Evolutionary conservation across 2,797 vertebrate genomes (phyloP).

Genomic region (Myotis daubentonii): DNA sequence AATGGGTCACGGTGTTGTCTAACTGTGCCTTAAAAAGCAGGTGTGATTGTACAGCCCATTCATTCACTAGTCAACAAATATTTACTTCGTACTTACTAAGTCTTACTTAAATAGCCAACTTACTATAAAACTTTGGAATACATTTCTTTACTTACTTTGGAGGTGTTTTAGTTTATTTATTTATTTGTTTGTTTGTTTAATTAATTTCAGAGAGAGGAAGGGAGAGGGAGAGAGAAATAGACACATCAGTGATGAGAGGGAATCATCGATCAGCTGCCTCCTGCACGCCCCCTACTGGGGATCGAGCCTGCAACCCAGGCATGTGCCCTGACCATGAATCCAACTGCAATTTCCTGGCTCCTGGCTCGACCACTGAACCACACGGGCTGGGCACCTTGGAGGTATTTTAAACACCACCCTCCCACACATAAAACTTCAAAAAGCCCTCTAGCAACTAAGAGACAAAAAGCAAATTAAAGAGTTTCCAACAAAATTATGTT

Average conservation of each 20-base stretch:
- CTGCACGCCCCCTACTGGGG: no score
- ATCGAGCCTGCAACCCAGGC: no score
- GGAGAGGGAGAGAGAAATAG: no score
- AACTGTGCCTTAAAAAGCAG: conserved; percentile 19
- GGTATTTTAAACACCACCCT: not conserved
- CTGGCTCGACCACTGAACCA: no score
- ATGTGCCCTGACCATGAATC: no score
- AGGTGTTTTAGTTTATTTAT: not conserved
- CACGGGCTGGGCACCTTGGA: not conserved
- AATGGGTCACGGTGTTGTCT: not conserved
- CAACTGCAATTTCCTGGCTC: no score
- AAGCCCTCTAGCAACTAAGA: not conserved
- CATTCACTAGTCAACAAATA: conserved; percentile 17
- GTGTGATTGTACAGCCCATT: not conserved
- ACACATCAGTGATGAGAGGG: no score
- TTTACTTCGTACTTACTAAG: not conserved
- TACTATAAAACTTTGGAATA: conserved; percentile 30
- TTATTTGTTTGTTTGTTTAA: no score
- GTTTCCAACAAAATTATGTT: conserved; percentile 52
- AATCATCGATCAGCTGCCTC: no score
- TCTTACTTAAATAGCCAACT: conserved; percentile 39
- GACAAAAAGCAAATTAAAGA: conserved; percentile 28
- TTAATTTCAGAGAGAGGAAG: no score
- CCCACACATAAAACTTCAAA: not conserved
- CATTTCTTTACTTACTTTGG: conserved; percentile 30